These are phyloP conservation scores for Paracanthobrama guichenoti DNA, from an alignment of 2,113 vertebrate genomes.

Conservation along the genomic window DNA sequence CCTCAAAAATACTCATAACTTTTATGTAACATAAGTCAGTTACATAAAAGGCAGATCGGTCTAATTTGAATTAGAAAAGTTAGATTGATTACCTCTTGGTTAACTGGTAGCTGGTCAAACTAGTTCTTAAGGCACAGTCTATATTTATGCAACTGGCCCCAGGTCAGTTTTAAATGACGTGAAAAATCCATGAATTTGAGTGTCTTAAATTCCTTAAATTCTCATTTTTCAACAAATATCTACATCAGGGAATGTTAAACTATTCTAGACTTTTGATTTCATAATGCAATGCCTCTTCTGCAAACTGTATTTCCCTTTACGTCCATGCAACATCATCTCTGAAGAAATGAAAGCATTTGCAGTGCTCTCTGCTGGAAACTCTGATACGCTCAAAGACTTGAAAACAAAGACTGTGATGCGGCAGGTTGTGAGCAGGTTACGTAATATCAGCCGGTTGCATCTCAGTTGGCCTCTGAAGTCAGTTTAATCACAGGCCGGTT, in stretches of 20 bases:
- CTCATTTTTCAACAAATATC: neutral
- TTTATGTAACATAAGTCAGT: no score
- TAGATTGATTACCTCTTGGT: no score
- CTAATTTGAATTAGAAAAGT: no score
- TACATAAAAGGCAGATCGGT: no score
- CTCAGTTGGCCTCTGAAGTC: neutral
- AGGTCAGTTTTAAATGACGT: neutral
- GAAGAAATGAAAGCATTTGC: neutral
- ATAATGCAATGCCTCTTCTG: neutral
- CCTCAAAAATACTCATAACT: no score
- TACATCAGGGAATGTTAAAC: neutral
- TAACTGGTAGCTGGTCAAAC: no score
- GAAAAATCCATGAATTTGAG: neutral
- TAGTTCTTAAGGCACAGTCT: no score
- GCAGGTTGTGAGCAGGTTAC: constrained; percentile 2
- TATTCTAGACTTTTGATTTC: neutral
- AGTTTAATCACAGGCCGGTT: constrained; percentile 8
- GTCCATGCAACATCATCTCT: neutral
- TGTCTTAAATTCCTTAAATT: neutral
- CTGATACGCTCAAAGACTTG: neutral
- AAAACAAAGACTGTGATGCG: constrained; percentile 6
- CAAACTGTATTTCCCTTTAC: neutral
- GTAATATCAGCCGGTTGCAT: constrained; percentile 8
- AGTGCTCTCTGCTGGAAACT: neutral
- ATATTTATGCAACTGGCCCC: no score